These are phyloP conservation scores for Eriosoma lanigerum DNA, from an alignment of 1,140 invertebrate species.

Conservation along the genomic window DNA sequence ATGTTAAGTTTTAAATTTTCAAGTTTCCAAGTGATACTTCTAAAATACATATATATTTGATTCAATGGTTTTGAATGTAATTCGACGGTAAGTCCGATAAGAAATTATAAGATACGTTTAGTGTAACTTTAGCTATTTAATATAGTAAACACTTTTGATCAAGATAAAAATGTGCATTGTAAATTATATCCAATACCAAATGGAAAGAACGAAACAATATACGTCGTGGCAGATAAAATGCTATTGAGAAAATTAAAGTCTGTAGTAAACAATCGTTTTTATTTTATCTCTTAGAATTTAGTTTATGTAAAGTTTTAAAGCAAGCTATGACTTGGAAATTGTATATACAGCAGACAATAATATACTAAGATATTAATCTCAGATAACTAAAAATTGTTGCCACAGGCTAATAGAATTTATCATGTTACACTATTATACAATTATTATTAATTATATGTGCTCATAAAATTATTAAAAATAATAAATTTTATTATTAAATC, in stretches of 20 bases:
- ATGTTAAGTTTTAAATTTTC: too few species aligned
- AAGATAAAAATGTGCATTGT: not conserved
- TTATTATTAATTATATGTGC: not conserved
- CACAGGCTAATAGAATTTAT: not conserved
- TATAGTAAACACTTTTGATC: not conserved
- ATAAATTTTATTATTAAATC: too few species aligned
- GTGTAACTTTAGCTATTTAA: too few species aligned
- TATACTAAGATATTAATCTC: not conserved
- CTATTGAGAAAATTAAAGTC: slow-evolving; percentile 1
- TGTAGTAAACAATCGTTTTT: not conserved
- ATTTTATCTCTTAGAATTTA: not conserved
- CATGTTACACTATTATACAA: not conserved
- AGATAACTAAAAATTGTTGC: not conserved
- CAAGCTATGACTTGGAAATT: not conserved
- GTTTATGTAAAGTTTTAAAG: slow-evolving; percentile 17
- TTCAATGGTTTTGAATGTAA: too few species aligned
- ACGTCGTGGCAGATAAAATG: not conserved
- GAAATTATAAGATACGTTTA: too few species aligned
- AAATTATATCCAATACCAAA: not conserved
- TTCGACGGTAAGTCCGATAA: too few species aligned
- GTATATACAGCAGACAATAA: not conserved
- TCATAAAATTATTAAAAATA: too few species aligned
- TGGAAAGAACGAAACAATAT: not conserved
- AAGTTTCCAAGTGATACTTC: too few species aligned
- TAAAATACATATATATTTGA: too few species aligned